These are phyloP conservation scores for Megalonaias nervosa DNA, from an alignment of 1,140 invertebrate genomes.

Conservation along the genomic window DNA sequence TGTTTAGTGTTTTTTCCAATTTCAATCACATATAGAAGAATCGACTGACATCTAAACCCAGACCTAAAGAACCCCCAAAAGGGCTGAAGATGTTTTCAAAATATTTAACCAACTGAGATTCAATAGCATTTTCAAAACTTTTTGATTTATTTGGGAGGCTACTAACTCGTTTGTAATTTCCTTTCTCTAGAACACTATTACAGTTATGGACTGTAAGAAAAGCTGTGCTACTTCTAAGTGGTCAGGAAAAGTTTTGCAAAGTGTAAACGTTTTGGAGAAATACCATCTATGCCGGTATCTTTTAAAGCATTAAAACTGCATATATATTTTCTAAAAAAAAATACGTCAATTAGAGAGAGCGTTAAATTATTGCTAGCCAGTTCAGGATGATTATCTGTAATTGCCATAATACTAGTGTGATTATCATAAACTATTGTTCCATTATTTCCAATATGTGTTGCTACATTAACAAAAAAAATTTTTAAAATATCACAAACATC, in stretches of 20 bases:
- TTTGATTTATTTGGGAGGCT: not conserved
- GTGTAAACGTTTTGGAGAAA: too few species aligned
- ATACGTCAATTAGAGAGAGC: accelerated
- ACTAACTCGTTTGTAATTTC: constrained; percentile 12
- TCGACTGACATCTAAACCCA: too few species aligned
- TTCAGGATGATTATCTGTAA: too few species aligned
- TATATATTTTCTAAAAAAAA: accelerated
- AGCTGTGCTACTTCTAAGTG: constrained; percentile 4
- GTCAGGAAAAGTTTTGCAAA: not conserved
- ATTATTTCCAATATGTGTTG: not conserved
- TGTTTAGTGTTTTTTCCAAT: too few species aligned
- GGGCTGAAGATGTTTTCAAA: constrained; percentile 4
- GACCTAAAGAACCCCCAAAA: constrained; percentile 6
- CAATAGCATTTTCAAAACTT: not conserved
- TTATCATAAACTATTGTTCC: not conserved
- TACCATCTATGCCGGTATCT: too few species aligned
- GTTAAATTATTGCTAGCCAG: too few species aligned
- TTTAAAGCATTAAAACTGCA: accelerated
- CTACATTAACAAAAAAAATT: not conserved
- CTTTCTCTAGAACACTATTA: constrained; percentile 7
- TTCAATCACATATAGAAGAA: too few species aligned
- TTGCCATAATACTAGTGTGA: not conserved
- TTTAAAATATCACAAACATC: not conserved
- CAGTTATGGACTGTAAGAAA: constrained; percentile 4
- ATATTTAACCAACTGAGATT: not conserved